A percentile compares a stretch with the other conserved stretches of the same genome.
These are phyloP conservation scores for Nowickia ferox DNA, from an alignment of 2,888 invertebrate genomes.

Conservation along the genomic window DNA sequence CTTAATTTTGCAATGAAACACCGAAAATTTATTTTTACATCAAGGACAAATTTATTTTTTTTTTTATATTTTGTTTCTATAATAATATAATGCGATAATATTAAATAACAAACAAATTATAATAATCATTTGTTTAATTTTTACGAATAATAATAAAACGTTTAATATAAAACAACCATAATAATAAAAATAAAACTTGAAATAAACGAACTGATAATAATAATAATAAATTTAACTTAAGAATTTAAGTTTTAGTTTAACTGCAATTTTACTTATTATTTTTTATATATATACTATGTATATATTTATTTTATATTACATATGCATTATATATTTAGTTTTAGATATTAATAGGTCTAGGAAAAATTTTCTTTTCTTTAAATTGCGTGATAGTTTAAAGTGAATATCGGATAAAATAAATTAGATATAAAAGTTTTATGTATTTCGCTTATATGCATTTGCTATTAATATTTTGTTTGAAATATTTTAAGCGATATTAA, in stretches of 20 bases:
- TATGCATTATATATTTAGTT: not conserved
- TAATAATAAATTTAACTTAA: conserved; percentile 10
- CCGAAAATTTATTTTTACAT: conserved; percentile 54
- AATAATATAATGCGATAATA: conserved; percentile 55
- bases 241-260: not conserved
- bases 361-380: not conserved
- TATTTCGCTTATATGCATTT: not conserved
- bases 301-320: not conserved
- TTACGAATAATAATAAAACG: conserved; percentile 16
- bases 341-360: not conserved
- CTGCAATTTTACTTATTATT: not conserved
- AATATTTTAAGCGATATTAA: not conserved
- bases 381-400: not conserved
- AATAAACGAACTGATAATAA: conserved; percentile 29
- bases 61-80: conserved; percentile 46
- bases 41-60: conserved; percentile 63
- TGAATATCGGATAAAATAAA: not conserved
- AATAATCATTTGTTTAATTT: conserved; percentile 1
- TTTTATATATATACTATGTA: too few relatives aligned
- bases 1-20: conserved; percentile 47
- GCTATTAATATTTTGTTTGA: not conserved
- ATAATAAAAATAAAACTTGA: conserved; percentile 33
- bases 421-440: not conserved
- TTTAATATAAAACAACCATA: conserved; percentile 18
- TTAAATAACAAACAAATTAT: conserved; percentile 12